Evolutionary conservation across 2,888 invertebrate genomes (phyloP).

Genomic region (Polydesmus complanatus): DNA sequence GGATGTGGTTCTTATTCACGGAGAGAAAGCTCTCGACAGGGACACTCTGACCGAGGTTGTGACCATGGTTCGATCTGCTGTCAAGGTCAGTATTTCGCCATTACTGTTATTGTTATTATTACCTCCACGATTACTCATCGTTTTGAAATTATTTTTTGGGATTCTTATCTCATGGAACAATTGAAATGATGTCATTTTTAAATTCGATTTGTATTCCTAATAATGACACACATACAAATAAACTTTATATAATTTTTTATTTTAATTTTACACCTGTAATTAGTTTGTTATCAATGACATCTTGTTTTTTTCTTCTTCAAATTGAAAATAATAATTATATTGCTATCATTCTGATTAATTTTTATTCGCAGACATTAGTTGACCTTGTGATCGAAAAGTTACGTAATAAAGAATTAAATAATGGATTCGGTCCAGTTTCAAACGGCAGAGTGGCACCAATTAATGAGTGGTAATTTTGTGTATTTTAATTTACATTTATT

Average conservation of each 20-base stretch:
- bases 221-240: no score
- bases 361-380: neutral
- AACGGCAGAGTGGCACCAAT: neutral
- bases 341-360: neutral
- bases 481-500: no score
- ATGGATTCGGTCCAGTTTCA: neutral
- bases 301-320: no score
- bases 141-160: no score
- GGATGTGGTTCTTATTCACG: slow-evolving; percentile 73
- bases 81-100: slow-evolving; percentile 41
- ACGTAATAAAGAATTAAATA: neutral
- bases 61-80: slow-evolving; percentile 54
- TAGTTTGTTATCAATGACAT: no score
- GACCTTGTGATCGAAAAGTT: slow-evolving; percentile 1
- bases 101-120: neutral
- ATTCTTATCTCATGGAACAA: no score
- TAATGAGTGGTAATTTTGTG: neutral
- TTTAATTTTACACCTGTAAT: no score
- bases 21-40: slow-evolving; percentile 49
- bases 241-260: no score
- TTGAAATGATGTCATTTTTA: no score
- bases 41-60: slow-evolving; percentile 48
- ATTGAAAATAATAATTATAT: neutral
- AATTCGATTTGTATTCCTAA: no score
- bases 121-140: neutral